Percentiles rank a stretch among this genome's conserved stretches.
Evolutionary conservation across 53 echinoderm and acorn worm species (phyloP).

Genomic region (Patiria pectinifera): DNA sequence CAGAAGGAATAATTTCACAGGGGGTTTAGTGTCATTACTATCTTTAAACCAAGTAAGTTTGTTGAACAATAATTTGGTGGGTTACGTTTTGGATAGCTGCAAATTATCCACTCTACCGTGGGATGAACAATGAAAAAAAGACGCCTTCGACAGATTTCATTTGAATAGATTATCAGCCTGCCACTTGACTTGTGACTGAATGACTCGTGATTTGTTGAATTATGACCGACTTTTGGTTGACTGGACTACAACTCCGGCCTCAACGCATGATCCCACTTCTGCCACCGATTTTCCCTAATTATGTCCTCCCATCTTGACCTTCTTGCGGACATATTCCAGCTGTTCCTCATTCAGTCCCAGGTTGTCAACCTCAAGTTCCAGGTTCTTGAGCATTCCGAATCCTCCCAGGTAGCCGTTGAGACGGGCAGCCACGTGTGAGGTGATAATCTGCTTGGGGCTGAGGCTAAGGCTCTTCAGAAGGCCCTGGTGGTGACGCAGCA

Average conservation of each 20-base stretch:
- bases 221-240: no score
- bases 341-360: constrained; percentile 88
- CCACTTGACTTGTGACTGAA: no score
- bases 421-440: constrained; percentile 78
- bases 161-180: no score
- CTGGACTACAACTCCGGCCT: neutral
- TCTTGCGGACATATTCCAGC: constrained; percentile 69
- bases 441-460: constrained; percentile 79
- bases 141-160: no score
- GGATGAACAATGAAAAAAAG: no score
- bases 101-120: no score
- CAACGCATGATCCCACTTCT: constrained; percentile 18
- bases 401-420: constrained; percentile 97
- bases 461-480: constrained; percentile 84
- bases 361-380: constrained; percentile 74
- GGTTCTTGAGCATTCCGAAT: constrained; percentile 76
- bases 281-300: constrained; percentile 24
- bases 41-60: no score
- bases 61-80: no score
- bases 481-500: constrained; percentile 85
- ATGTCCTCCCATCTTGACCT: constrained; percentile 61
- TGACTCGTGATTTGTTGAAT: neutral
- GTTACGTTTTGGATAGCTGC: no score
- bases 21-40: no score
- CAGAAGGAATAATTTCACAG: no score